A percentile compares a stretch with the other conserved stretches of the same genome.
Evolutionary conservation across 2,888 invertebrate species (phyloP).

Genomic region (Tinea semifulvella): DNA sequence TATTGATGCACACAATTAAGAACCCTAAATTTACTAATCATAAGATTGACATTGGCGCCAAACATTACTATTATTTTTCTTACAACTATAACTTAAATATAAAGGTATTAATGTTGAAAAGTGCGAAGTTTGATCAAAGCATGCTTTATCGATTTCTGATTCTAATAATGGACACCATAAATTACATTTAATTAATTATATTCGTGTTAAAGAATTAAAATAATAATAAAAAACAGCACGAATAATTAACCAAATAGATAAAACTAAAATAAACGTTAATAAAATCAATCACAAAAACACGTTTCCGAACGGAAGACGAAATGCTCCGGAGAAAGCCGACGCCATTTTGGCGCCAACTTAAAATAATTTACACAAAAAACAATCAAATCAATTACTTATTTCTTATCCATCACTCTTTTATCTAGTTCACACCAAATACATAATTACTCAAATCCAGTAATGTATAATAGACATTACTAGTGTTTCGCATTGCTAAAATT

Average conservation of each 20-base stretch:
- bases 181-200: too few species aligned
- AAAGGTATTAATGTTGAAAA: too few species aligned
- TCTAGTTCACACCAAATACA: neutral
- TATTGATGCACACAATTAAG: too few species aligned
- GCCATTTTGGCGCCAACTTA: conserved; percentile 5
- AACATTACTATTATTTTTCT: too few species aligned
- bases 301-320: conserved; percentile 9
- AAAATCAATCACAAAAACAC: conserved; percentile 4
- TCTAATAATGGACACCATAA: too few species aligned
- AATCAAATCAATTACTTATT: neutral
- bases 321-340: neutral
- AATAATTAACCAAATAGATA: neutral
- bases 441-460: neutral
- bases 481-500: conserved; percentile 1
- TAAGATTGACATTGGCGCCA: too few species aligned
- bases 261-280: neutral
- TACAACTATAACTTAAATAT: too few species aligned
- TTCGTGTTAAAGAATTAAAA: neutral
- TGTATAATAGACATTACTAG: neutral
- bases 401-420: neutral
- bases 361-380: neutral
- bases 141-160: too few species aligned
- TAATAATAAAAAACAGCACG: neutral
- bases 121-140: too few species aligned
- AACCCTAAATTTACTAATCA: too few species aligned